Conservation (phyloP, 2,113 vertebrate genomes). For the Planiliza haematocheilus region DNA sequence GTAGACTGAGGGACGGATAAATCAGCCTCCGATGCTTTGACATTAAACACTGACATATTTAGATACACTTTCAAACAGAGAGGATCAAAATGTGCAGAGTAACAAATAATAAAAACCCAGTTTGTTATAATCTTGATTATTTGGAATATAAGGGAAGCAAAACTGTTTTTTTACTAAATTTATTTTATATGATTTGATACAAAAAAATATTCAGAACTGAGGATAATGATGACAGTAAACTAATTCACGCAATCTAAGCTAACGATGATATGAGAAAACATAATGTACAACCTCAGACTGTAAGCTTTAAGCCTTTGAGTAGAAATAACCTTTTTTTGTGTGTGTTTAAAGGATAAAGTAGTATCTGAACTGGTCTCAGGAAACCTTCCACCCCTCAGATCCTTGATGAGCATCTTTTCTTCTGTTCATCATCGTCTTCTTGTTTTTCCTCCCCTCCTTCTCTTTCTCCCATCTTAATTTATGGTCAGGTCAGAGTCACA, state of each 20-base stretch:
- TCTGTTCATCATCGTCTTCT: background rate
- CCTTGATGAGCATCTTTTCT: background rate
- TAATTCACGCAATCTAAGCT: background rate
- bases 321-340: conserved; percentile 12
- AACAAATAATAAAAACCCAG: conserved; percentile 3
- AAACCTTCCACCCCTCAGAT: conserved; percentile 47
- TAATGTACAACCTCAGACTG: conserved; percentile 4
- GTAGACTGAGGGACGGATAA: conserved; percentile 37
- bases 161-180: no score
- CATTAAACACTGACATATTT: conserved; percentile 8
- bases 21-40: conserved; percentile 17
- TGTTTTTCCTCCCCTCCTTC: no score
- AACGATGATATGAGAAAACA: background rate
- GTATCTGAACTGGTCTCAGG: conserved; percentile 61
- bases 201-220: no score
- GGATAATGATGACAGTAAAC: no score
- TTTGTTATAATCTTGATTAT: conserved; percentile 10
- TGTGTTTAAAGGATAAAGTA: conserved; percentile 16
- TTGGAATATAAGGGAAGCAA: background rate
- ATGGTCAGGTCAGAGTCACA: conserved; percentile 23
- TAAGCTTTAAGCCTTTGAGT: conserved; percentile 10
- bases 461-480: background rate
- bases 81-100: conserved; percentile 11
- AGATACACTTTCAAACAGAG: background rate
- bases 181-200: no score